Percentiles rank a stretch among this genome's conserved stretches.
phyloP scores from a whole-genome alignment of 2,888 invertebrate genomes.

The Agriopis aurantiaria region DNA sequence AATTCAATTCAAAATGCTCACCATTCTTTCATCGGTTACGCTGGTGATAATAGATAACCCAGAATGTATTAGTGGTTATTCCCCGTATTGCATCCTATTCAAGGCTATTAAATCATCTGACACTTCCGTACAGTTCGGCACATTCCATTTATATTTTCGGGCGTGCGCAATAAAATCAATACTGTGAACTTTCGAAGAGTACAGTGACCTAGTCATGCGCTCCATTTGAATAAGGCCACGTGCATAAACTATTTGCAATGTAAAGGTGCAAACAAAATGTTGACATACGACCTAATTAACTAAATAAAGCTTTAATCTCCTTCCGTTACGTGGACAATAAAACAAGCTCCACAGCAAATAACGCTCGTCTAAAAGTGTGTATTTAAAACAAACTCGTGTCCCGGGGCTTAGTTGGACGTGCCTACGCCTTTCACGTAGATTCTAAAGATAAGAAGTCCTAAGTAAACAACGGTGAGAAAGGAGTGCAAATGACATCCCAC shows the following conservation, averaged over 20 bases:
- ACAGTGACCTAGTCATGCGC: conserved; percentile 81
- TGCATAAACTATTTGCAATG: conserved; percentile 54
- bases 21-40: not conserved
- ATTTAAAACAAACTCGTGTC: conserved; percentile 50
- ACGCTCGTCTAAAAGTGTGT: conserved; percentile 44
- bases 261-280: conserved; percentile 53
- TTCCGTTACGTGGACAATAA: conserved; percentile 3
- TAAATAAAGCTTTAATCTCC: conserved; percentile 11
- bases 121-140: conserved; percentile 57
- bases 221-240: conserved; percentile 74
- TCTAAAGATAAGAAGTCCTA: conserved; percentile 53
- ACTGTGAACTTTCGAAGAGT: conserved; percentile 83
- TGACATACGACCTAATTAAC: conserved; percentile 53
- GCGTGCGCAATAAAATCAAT: conserved; percentile 86
- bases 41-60: not conserved
- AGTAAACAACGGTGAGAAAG: conserved; percentile 51
- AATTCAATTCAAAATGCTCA: not conserved
- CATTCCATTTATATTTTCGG: conserved; percentile 83
- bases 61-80: conserved; percentile 1
- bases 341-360: conserved; percentile 26
- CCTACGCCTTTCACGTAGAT: conserved; percentile 41
- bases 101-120: conserved; percentile 61
- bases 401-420: conserved; percentile 46
- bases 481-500: conserved; percentile 30
- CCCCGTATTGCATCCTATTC: conserved; percentile 36